Base-by-base conservation (phyloP, 2,113 vertebrate genomes). In the Rhea pennata region DNA sequence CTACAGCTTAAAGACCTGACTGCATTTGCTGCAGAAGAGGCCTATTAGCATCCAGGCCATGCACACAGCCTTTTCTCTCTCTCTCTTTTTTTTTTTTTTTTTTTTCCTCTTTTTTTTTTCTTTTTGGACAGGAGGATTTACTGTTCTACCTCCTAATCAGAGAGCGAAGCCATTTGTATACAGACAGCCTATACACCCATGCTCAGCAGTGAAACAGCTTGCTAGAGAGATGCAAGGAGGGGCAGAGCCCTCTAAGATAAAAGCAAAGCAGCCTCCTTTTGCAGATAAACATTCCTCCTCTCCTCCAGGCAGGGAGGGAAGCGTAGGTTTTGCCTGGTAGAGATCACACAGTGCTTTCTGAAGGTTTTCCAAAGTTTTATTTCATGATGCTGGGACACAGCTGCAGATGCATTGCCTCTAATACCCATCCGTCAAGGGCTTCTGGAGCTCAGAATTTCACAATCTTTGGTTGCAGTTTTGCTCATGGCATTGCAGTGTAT, bases 21-120 rank as follows among this genome's bases (percentile, higher is more conserved):
- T 69, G 70, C 11, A n/a, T 56, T 77, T 92, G 86, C 90, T 79
- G 84, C 91, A 89, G 89, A 85, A 36, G 39, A 67, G 53, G 58
- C 17, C 77, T 23, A 74, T 91, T 91, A 94, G 75, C 77, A 94
- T 29, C 29, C 96, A 87, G 23, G 12, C 71, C 96, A 91, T 2
- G 75, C 48, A 84, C 31, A 44, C 27, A 50, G 80, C 50, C 44
- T 61, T 92, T 29, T 53, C n/a, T n/a, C n/a, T 51, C 24, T 27
- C 29, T n/a, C 36, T 36, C 36, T 36, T n/a, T 15, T 15, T 36
- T 17, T 2, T 19, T 16, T 16, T 2, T 4, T 74, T 85, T 31
- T 29, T 53, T 51, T 27, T 27, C 29, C 36, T 36, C 36, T 36
- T n/a, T 15, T 15, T 36, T 17, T 2, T 19, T 16, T 16, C 2